Conservation (phyloP, 2,888 invertebrate genomes). For the Trichogramma evanescens region DNA sequence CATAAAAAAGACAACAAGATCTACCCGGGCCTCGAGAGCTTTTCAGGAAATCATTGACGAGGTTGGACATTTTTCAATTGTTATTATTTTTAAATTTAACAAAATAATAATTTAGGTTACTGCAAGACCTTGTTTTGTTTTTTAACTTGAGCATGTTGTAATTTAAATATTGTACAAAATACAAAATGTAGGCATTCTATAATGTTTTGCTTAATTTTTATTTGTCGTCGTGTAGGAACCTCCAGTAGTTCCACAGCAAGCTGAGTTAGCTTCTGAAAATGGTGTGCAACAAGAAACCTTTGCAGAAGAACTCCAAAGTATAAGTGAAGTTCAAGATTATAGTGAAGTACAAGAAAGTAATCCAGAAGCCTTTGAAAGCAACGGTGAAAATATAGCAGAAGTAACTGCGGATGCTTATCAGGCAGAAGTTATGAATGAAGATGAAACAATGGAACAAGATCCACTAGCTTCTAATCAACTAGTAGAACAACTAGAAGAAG, state of each 20-base stretch:
- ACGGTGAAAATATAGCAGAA: not conserved
- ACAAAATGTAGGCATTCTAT: not conserved
- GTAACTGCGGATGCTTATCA: not conserved
- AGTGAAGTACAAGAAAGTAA: not conserved
- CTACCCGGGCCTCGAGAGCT: slow-evolving; percentile 34
- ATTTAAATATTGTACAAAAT: not conserved
- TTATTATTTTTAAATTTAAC: slow-evolving; percentile 3
- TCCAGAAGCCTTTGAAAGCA: not conserved
- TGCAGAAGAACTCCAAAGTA: slow-evolving; percentile 26
- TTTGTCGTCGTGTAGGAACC: slow-evolving; percentile 23
- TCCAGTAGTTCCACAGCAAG: slow-evolving; percentile 27
- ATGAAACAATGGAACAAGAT: slow-evolving; percentile 3
- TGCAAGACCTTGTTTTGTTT: not conserved
- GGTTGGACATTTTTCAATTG: slow-evolving; percentile 26
- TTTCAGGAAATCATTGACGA: slow-evolving; percentile 35
- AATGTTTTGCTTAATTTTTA: not conserved
- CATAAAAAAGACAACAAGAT: slow-evolving; percentile 36
- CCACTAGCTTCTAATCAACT: not conserved
- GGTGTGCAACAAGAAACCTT: slow-evolving; percentile 32
- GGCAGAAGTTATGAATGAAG: not conserved
- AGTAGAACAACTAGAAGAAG: not conserved
- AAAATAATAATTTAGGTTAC: not conserved
- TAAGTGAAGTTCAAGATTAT: slow-evolving; percentile 1
- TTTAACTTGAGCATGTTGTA: not conserved
- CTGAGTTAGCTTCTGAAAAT: slow-evolving; percentile 33